These are phyloP conservation scores for Heterodera filipjevi DNA, from an alignment of 2,888 invertebrate genomes.

Conservation along the genomic window DNA sequence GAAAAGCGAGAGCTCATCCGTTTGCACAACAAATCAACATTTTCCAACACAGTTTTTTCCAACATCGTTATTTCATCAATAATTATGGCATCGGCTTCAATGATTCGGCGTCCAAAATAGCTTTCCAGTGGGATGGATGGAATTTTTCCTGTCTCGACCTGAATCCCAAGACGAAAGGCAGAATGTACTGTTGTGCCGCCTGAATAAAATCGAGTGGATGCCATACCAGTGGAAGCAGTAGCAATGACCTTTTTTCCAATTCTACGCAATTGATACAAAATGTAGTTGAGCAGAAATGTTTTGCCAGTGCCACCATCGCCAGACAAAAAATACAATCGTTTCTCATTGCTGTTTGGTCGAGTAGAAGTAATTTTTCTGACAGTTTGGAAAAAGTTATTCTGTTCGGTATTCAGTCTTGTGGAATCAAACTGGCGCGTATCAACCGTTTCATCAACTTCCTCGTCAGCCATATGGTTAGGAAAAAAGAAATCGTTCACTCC, in stretches of 20 bases:
- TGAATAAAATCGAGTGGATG: conserved; percentile 66
- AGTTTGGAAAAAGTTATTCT: background rate
- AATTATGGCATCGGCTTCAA: conserved; percentile 23
- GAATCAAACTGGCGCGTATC: background rate
- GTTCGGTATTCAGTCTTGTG: background rate
- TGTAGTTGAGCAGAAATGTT: conserved; percentile 28
- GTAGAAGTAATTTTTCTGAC: background rate
- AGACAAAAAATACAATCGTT: conserved; percentile 29
- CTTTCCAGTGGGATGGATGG: background rate
- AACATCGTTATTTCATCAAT: conserved; percentile 44
- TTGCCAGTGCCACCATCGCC: conserved; percentile 34
- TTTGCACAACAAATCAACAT: conserved; percentile 22
- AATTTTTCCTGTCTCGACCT: background rate
- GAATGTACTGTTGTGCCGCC: conserved; percentile 66
- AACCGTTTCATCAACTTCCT: background rate
- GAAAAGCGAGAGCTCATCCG: background rate
- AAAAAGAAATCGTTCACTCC: conserved; percentile 22
- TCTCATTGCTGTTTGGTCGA: background rate
- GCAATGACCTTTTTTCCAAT: conserved; percentile 53
- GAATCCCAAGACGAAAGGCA: conserved; percentile 46
- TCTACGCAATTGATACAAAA: background rate
- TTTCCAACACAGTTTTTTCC: conserved; percentile 28
- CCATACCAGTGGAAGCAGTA: conserved; percentile 68
- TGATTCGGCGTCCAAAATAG: background rate
- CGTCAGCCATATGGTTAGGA: background rate